phyloP scores from a whole-genome alignment of 2,888 invertebrate species.

The Trachelus tabidus region DNA sequence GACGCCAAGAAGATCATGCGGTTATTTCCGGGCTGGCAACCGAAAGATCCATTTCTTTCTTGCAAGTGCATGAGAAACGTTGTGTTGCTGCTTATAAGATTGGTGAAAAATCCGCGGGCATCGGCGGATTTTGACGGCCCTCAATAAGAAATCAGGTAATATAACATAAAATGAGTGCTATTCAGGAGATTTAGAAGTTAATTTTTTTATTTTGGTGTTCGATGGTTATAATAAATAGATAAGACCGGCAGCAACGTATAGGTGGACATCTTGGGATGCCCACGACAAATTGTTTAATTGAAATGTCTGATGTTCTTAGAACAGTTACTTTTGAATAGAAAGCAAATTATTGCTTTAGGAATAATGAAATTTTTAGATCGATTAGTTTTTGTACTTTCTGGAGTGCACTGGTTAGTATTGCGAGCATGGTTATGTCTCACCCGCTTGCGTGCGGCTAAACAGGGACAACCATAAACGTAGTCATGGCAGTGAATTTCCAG shows the following conservation, averaged over 20 bases:
- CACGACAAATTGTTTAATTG: neutral
- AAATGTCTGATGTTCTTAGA: neutral
- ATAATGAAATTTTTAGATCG: neutral
- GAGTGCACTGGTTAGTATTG: neutral
- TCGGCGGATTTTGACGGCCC: slow-evolving; percentile 13
- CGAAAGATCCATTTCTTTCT: neutral
- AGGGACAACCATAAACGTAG: no score
- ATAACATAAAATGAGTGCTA: neutral
- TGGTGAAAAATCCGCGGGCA: slow-evolving; percentile 14
- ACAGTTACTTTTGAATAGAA: neutral
- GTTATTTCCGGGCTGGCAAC: neutral
- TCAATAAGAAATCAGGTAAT: slow-evolving; percentile 11
- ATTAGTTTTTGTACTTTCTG: neutral
- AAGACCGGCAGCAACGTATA: neutral
- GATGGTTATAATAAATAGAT: neutral
- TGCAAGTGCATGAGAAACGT: neutral
- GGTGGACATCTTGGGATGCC: neutral
- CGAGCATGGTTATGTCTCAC: neutral
- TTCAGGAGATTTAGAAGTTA: neutral
- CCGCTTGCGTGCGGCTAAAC: no score
- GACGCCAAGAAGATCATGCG: neutral
- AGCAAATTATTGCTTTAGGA: neutral
- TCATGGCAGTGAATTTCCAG: no score
- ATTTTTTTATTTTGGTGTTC: neutral
- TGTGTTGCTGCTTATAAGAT: neutral